A percentile compares a stretch with the other conserved stretches of the same genome.
Conservation (phyloP, 2,888 invertebrate species). For the Hydroisotoma schaefferi region DNA sequence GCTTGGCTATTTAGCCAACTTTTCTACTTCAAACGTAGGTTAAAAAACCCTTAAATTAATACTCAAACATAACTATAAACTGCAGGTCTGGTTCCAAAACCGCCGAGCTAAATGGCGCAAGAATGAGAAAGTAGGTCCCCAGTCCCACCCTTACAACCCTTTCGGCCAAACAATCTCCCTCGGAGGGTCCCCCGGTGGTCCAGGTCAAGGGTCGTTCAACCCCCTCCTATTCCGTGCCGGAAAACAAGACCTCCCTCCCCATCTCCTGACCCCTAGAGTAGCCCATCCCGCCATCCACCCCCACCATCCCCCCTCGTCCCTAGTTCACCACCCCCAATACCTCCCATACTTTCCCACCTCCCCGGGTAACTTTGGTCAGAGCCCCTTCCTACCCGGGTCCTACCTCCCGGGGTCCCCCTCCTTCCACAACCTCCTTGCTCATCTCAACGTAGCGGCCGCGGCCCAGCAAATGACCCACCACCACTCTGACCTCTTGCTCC, state of each 20-base stretch:
- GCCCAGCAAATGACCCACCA: conserved; percentile 43
- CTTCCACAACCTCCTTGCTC: conserved; percentile 80
- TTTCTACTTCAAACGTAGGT: neutral
- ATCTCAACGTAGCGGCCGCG: conserved; percentile 53
- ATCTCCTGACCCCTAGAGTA: conserved; percentile 53
- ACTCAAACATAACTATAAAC: neutral
- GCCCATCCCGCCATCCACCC: conserved; percentile 52
- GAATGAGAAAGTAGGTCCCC: conserved; percentile 79
- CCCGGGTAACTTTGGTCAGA: conserved; percentile 51
- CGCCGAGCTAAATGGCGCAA: conserved; percentile 89
- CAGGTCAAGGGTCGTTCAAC: conserved; percentile 65
- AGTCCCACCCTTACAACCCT: conserved; percentile 84
- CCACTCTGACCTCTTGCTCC: conserved; percentile 23
- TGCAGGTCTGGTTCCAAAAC: conserved; percentile 95
- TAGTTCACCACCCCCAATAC: conserved; percentile 54
- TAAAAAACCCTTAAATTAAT: neutral
- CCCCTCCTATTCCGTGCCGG: conserved; percentile 65
- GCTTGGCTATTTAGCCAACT: neutral
- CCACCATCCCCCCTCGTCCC: neutral
- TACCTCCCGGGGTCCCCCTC: conserved; percentile 62
- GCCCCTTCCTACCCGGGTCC: conserved; percentile 57
- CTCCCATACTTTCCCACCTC: conserved; percentile 49
- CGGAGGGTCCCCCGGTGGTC: conserved; percentile 60
- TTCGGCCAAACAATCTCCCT: conserved; percentile 59
- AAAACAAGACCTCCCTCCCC: conserved; percentile 15